A percentile compares a stretch with the other conserved stretches of the same genome.
Evolutionary conservation across 2,888 invertebrate genomes (phyloP).

Genomic region (Lycia hirtaria): DNA sequence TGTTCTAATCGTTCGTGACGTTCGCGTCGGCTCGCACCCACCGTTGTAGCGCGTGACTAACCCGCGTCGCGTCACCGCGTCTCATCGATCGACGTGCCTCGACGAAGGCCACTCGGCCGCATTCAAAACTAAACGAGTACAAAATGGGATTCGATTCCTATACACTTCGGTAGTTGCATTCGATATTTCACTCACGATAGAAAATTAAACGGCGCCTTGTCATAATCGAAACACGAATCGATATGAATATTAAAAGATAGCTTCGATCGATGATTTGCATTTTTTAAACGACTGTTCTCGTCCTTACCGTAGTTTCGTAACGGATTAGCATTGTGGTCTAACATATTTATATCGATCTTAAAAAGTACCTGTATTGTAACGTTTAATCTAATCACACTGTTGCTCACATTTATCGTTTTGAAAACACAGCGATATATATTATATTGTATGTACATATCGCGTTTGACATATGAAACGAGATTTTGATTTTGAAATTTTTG

Average conservation of each 20-base stretch:
- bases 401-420: slow-evolving; percentile 35
- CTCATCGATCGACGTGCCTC: slow-evolving; percentile 47
- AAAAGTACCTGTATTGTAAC: slow-evolving; percentile 25
- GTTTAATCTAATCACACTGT: slow-evolving; percentile 30
- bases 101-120: slow-evolving; percentile 35
- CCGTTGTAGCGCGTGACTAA: slow-evolving; percentile 76
- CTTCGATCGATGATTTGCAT: slow-evolving; percentile 45
- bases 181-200: slow-evolving; percentile 32
- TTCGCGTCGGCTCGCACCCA: slow-evolving; percentile 71
- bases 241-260: slow-evolving; percentile 21
- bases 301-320: slow-evolving; percentile 39
- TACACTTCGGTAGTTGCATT: slow-evolving; percentile 37
- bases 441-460: slow-evolving; percentile 56
- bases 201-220: slow-evolving; percentile 27
- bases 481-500: slow-evolving; percentile 46
- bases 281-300: slow-evolving; percentile 30
- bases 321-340: slow-evolving; percentile 35
- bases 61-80: slow-evolving; percentile 48
- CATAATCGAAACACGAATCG: slow-evolving; percentile 21
- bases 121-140: slow-evolving; percentile 47
- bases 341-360: slow-evolving; percentile 20
- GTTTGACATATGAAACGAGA: slow-evolving; percentile 37
- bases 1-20: slow-evolving; percentile 88
- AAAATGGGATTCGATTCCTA: slow-evolving; percentile 48
- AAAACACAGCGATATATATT: slow-evolving; percentile 29